Evolutionary conservation across 1,140 invertebrate species (phyloP), one percentile per base, ranked within the genome.

Genomic region (Bicyclus anynana): DNA sequence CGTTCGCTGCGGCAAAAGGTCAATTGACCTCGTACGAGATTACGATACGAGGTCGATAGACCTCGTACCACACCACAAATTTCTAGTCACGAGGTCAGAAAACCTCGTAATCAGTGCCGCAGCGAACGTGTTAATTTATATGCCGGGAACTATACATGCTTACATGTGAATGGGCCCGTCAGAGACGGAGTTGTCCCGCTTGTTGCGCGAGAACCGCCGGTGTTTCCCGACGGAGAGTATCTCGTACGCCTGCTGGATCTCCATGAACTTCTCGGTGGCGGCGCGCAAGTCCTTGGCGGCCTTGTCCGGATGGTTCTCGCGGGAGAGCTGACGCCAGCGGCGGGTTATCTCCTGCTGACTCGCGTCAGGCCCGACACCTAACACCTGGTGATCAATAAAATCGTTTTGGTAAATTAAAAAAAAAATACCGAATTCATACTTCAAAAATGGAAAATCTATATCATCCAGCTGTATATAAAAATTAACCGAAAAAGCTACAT

Each of bases 271-370:
- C 69, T 97, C 93, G 75, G 98, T 94, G 1, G 96, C 96, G 5
- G 85, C 89, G 9, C 87, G 81, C 9, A 91, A 90, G 0, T 88
- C 82, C 0, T 91, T 90, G 65, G 95, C 95, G 2, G 94, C 93
- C 84, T 97, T 97, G 72, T 99, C 97, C 0, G 97, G 97, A 90
- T 99, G 97, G 85, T 94, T 94, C 80, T 97, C 93, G n/a, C 94
- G 92, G 0, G 96, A 97, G 0, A 99, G 84, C 26, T 91, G 90
- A 44, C 96, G 85, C 93, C 96, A 99, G 51, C 90, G 92, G 0
- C 92, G 73, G 0, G 94, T 97, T 3, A 99, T 96, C 74, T 98
- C 95, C 44, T 94, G 92, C 78, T 98, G 95, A 18, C 93, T 94
- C 0, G 96, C 93, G 0, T 92, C 93, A 38, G 92, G 91, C 13